These are phyloP conservation scores for Odontamblyopus lacepedii DNA, from an alignment of 2,797 vertebrate species.

Conservation along the genomic window DNA sequence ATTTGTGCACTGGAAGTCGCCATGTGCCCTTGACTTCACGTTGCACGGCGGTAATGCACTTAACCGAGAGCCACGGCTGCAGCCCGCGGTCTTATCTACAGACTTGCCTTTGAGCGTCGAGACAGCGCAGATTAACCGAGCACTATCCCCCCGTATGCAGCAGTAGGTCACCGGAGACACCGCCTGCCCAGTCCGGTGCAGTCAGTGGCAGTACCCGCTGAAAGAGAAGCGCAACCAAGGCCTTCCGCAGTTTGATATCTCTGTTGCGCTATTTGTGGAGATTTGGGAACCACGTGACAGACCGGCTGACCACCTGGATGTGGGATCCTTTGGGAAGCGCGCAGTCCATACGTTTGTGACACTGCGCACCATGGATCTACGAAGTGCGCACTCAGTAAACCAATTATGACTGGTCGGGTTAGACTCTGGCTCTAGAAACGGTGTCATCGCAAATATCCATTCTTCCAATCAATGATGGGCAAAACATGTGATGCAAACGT, in stretches of 20 bases:
- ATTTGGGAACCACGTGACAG: conserved; percentile 65
- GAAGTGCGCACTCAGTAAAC: background rate
- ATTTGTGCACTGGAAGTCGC: background rate
- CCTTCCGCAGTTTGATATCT: conserved; percentile 57
- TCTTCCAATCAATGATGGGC: background rate
- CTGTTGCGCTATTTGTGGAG: conserved; percentile 59
- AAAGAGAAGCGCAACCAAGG: conserved; percentile 31
- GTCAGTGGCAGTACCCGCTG: background rate
- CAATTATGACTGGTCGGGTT: background rate
- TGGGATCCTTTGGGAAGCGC: background rate
- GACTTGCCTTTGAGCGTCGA: conserved; percentile 55
- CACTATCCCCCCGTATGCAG: conserved; percentile 22
- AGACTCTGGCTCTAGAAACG: background rate
- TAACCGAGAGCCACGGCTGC: background rate
- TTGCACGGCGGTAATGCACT: background rate
- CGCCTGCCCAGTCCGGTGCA: conserved; percentile 9
- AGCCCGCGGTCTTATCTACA: conserved; percentile 7
- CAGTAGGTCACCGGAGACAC: conserved; percentile 42
- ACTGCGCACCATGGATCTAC: background rate
- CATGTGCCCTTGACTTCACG: conserved; percentile 14
- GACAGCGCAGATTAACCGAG: conserved; percentile 29
- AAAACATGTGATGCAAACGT: too few species aligned
- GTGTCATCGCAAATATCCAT: background rate
- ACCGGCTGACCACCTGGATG: conserved; percentile 21
- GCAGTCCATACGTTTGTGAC: background rate